A percentile compares a stretch with the other conserved stretches of the same genome.
phyloP scores from a whole-genome alignment of 1,140 invertebrate species.

The Cephus cinctus region DNA sequence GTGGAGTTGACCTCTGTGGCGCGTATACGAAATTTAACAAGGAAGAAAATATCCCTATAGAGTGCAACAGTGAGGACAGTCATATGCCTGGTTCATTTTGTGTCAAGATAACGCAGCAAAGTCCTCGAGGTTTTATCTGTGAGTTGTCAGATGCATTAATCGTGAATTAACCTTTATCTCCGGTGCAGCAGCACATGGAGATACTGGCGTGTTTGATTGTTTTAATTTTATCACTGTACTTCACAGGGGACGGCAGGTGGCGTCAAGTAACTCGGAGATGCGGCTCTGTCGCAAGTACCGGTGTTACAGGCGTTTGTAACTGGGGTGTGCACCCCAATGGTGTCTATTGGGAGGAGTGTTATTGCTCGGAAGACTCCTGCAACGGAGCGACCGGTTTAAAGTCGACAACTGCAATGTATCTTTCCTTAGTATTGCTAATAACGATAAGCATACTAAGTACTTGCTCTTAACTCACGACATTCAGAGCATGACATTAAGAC shows the following conservation, averaged over 20 bases:
- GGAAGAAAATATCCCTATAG: slow-evolving; percentile 77
- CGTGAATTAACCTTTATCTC: too few relatives aligned
- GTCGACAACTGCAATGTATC: too few relatives aligned
- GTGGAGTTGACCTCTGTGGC: slow-evolving; percentile 80
- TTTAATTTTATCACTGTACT: too few relatives aligned
- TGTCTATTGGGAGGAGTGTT: slow-evolving; percentile 94
- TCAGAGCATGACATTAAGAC: too few relatives aligned
- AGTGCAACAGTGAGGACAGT: slow-evolving; percentile 87
- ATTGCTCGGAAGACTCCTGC: slow-evolving; percentile 85
- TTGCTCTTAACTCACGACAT: too few relatives aligned
- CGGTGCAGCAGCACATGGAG: too few relatives aligned
- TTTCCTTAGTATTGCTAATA: too few relatives aligned
- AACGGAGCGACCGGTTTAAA: slow-evolving; percentile 63
- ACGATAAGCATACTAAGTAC: too few relatives aligned
- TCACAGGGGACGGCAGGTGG: slow-evolving; percentile 88
- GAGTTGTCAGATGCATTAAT: too few relatives aligned
- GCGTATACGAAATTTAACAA: slow-evolving; percentile 82
- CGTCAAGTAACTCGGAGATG: slow-evolving; percentile 86
- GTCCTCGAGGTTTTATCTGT: slow-evolving; percentile 90
- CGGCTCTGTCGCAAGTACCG: slow-evolving; percentile 85
- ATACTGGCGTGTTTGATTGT: too few relatives aligned
- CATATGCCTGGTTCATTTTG: slow-evolving; percentile 91
- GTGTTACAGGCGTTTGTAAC: slow-evolving; percentile 88
- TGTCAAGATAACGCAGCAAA: slow-evolving; percentile 86
- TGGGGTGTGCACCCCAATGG: slow-evolving; percentile 92